phyloP scores from a whole-genome alignment of 2,797 vertebrate genomes.

The Capromys pilorides region DNA sequence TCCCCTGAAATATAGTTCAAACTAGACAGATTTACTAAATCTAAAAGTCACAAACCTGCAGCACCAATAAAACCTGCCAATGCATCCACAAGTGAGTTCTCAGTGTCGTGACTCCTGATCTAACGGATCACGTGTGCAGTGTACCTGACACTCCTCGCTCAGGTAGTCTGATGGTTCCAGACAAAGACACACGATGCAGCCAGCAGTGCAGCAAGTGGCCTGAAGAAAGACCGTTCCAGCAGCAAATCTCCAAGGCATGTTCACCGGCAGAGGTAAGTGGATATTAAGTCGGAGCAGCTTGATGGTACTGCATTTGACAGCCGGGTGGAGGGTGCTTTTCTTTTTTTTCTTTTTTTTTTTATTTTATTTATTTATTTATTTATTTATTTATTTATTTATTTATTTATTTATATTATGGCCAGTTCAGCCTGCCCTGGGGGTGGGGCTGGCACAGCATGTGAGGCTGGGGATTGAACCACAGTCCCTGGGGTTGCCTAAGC shows the following conservation, averaged over 20 bases:
- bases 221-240: background rate
- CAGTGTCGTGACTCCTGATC: background rate
- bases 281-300: background rate
- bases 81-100: background rate
- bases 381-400: no score
- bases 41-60: background rate
- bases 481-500: no score
- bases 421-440: no score
- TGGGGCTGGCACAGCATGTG: no score
- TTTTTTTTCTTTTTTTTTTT: no score
- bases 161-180: background rate
- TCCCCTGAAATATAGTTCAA: constrained; percentile 37
- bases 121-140: background rate
- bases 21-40: background rate
- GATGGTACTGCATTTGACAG: background rate
- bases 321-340: background rate
- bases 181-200: background rate
- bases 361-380: no score
- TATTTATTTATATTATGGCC: no score
- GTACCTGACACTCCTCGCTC: background rate
- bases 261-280: background rate
- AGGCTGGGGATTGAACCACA: no score
- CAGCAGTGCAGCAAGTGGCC: background rate
- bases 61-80: background rate
- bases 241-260: background rate